A percentile compares a stretch with the other conserved stretches of the same genome.
Evolutionary conservation across 2,113 vertebrate genomes (phyloP).

Genomic region (Petromus typicus): DNA sequence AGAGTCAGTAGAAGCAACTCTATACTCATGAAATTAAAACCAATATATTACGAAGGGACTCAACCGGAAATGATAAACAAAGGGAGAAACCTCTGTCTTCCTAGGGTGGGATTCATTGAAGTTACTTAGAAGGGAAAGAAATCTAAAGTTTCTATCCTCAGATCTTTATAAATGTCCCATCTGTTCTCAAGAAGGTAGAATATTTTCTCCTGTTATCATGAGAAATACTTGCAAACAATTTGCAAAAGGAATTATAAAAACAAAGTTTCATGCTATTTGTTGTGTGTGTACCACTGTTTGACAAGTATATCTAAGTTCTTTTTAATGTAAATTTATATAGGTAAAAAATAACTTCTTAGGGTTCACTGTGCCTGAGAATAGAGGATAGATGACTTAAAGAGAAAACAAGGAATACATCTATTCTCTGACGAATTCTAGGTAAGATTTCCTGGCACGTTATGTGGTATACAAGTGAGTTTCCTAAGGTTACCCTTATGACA

Average conservation of each 20-base stretch:
- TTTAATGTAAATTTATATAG: neutral
- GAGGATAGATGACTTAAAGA: neutral
- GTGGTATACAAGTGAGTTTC: neutral
- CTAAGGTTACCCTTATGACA: neutral
- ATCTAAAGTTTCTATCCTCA: neutral
- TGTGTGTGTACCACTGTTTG: neutral
- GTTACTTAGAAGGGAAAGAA: neutral
- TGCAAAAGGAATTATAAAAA: neutral
- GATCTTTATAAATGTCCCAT: neutral
- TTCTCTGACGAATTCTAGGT: neutral
- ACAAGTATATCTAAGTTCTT: neutral
- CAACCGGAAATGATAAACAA: constrained; percentile 64
- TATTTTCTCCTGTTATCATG: neutral
- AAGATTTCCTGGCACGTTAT: neutral
- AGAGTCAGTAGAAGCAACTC: constrained; percentile 79
- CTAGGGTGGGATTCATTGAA: neutral
- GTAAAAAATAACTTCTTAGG: constrained; percentile 18
- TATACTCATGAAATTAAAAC: constrained; percentile 82
- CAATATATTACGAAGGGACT: constrained; percentile 70
- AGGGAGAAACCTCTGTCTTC: constrained; percentile 31
- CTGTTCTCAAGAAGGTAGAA: neutral
- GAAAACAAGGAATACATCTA: neutral
- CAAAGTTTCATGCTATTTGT: neutral
- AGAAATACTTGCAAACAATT: neutral
- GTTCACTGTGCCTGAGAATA: neutral